phyloP scores from a whole-genome alignment of 2,888 invertebrate genomes.

The Idaea dimidiata region DNA sequence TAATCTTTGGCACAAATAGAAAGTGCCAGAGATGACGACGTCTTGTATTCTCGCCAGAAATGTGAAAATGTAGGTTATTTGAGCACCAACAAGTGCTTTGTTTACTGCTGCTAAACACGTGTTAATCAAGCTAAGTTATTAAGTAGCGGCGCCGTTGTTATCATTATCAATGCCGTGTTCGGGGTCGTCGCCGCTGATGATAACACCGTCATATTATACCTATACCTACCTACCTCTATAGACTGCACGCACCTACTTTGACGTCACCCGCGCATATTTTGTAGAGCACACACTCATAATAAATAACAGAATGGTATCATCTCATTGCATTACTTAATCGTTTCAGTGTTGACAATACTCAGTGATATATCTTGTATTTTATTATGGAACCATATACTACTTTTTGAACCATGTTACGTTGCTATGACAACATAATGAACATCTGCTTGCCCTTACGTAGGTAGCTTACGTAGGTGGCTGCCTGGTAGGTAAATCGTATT shows the following conservation, averaged over 20 bases:
- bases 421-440: no score
- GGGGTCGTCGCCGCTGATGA: conserved; percentile 48
- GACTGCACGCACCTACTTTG: conserved; percentile 29
- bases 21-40: not conserved
- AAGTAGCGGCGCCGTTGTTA: conserved; percentile 51
- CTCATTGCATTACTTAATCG: not conserved
- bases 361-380: not conserved
- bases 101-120: conserved; percentile 40
- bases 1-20: no score
- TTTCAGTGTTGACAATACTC: not conserved
- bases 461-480: no score
- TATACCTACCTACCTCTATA: conserved; percentile 11
- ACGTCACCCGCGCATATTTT: conserved; percentile 34
- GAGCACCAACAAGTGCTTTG: conserved; percentile 28
- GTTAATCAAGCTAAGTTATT: conserved; percentile 33
- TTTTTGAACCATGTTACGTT: no score
- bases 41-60: not conserved
- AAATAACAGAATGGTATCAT: conserved; percentile 7
- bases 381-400: no score
- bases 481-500: no score
- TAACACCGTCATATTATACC: conserved; percentile 21
- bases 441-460: no score
- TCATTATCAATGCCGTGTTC: conserved; percentile 41
- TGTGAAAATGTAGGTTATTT: conserved; percentile 12
- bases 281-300: conserved; percentile 5